Percentiles rank a stretch among this genome's conserved stretches.
Conservation (phyloP, 1,140 invertebrate species). For the Heliconius hermathena region DNA sequence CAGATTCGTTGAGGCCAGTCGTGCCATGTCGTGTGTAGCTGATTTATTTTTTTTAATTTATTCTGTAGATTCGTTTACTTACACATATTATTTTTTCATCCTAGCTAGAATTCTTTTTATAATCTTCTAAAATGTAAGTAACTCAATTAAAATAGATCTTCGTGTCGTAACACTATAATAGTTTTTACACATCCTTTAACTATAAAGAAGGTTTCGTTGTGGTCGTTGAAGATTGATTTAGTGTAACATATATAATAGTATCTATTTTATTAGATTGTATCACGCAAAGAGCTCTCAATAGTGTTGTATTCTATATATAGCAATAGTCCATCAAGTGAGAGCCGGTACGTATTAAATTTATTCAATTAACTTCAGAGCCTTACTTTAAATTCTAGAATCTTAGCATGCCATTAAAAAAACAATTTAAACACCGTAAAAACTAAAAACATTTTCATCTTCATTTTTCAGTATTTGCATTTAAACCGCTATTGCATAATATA, state of each 20-base stretch:
- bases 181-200: neutral
- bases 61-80: neutral
- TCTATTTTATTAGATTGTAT: constrained; percentile 6
- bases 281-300: constrained; percentile 10
- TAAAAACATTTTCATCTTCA: neutral
- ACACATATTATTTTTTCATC: neutral
- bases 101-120: neutral
- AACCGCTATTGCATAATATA: no score
- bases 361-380: no score
- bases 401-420: neutral
- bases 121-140: neutral
- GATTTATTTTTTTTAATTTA: no score
- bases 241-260: neutral
- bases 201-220: constrained; percentile 10
- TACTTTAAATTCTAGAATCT: neutral
- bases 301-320: neutral
- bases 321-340: neutral
- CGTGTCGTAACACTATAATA: neutral
- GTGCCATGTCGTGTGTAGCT: no score
- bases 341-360: no score
- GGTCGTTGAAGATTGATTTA: constrained; percentile 14
- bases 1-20: no score
- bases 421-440: no score
- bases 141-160: neutral
- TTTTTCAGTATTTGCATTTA: no score